Conservation (phyloP, 2,797 vertebrate species). For the Artibeus jamaicensis region DNA sequence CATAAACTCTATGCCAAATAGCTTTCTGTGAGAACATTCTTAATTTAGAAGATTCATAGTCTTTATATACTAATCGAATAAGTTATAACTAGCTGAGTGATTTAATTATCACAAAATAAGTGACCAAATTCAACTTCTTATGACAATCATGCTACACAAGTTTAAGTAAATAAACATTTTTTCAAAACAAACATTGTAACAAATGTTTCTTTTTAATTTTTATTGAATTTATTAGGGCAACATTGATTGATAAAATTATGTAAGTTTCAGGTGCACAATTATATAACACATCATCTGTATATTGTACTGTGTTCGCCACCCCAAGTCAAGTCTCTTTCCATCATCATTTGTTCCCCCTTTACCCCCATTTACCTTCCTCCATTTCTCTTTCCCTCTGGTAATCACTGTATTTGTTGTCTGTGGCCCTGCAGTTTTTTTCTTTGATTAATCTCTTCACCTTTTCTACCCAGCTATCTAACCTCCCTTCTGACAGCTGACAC, state of each 20-base stretch:
- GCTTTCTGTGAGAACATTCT: background rate
- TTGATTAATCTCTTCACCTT: background rate
- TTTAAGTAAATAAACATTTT: background rate
- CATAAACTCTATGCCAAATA: background rate
- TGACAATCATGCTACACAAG: background rate
- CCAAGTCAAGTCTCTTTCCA: background rate
- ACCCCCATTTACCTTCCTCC: background rate
- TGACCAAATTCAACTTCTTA: constrained; percentile 15
- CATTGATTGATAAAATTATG: background rate
- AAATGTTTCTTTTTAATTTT: background rate
- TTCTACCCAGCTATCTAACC: background rate
- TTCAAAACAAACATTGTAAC: background rate
- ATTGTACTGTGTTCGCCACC: background rate
- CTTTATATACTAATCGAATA: background rate
- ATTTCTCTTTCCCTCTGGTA: background rate
- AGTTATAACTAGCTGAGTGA: background rate
- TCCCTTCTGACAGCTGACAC: background rate
- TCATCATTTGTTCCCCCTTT: background rate
- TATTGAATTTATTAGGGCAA: background rate
- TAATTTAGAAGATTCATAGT: background rate
- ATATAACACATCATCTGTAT: background rate
- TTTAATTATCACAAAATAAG: background rate
- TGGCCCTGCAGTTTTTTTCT: background rate
- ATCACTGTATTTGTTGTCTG: too few relatives aligned
- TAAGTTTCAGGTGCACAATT: background rate